A percentile compares a stretch with the other conserved stretches of the same genome.
Evolutionary conservation across 2,797 vertebrate genomes (phyloP).

Genomic region (Rhinogobio ventralis): DNA sequence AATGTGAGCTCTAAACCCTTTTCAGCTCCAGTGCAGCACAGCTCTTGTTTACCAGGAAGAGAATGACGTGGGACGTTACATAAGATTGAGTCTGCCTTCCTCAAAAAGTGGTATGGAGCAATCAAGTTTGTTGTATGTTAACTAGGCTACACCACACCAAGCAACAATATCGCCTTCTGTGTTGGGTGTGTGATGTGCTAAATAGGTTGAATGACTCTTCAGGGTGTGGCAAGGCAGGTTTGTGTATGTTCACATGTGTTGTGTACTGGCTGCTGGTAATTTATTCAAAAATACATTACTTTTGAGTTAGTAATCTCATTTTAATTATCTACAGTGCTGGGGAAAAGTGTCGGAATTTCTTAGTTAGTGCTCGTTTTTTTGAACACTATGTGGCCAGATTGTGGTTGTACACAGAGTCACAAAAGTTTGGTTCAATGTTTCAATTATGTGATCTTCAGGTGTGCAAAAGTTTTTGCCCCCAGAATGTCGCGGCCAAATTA

Average conservation of each 20-base stretch:
- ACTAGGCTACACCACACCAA: slow-evolving; percentile 14
- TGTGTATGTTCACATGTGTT: slow-evolving; percentile 11
- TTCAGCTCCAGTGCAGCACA: slow-evolving; percentile 4
- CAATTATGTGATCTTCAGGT: background rate
- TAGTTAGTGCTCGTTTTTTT: background rate
- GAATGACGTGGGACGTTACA: slow-evolving; percentile 46
- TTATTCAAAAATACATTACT: slow-evolving; percentile 42
- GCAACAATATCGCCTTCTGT: slow-evolving; percentile 27
- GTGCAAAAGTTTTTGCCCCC: background rate
- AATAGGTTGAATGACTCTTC: slow-evolving; percentile 33
- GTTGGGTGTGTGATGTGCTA: slow-evolving; percentile 8
- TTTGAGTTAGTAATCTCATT: slow-evolving; percentile 63
- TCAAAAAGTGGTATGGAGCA: slow-evolving; percentile 39
- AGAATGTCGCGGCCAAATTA: background rate
- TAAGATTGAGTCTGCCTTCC: slow-evolving; percentile 45
- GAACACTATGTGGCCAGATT: background rate
- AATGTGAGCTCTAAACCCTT: slow-evolving; percentile 33
- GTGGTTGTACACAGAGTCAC: background rate
- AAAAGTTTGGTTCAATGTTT: background rate
- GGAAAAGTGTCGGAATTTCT: no score
- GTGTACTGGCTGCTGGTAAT: slow-evolving; percentile 41
- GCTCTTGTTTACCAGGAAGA: slow-evolving; percentile 42
- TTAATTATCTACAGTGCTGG: slow-evolving; percentile 63
- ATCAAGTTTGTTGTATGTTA: slow-evolving; percentile 6
- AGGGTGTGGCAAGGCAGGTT: slow-evolving; percentile 41